A percentile compares a stretch with the other conserved stretches of the same genome.
phyloP scores from a whole-genome alignment of 2,113 vertebrate species.

The Mastomys coucha region DNA sequence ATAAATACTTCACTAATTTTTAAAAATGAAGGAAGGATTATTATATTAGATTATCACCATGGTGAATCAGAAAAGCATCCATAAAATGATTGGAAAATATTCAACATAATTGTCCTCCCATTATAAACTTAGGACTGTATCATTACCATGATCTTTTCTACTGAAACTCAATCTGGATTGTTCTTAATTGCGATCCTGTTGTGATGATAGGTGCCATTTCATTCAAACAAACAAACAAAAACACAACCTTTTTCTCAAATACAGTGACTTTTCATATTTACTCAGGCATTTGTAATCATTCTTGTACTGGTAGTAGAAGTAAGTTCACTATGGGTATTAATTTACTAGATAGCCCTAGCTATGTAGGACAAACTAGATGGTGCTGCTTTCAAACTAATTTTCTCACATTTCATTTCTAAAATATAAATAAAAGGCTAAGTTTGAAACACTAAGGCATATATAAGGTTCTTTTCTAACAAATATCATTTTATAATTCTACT shows the following conservation, averaged over 20 bases:
- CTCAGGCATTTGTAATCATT: background rate
- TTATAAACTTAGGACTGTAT: background rate
- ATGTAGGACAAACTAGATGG: background rate
- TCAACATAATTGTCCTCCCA: background rate
- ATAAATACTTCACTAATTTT: background rate
- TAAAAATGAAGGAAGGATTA: background rate
- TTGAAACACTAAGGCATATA: background rate
- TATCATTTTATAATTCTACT: background rate
- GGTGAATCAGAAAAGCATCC: background rate
- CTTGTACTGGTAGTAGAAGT: background rate
- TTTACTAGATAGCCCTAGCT: background rate
- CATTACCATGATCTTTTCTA: background rate
- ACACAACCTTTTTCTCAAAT: background rate
- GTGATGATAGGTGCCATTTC: background rate
- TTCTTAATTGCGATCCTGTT: background rate
- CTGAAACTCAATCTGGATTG: background rate
- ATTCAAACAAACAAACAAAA: background rate
- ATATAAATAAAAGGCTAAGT: background rate
- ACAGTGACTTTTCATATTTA: background rate
- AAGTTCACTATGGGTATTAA: background rate
- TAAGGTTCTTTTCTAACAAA: background rate
- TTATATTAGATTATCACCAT: background rate
- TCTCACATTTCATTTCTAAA: background rate
- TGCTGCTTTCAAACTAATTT: background rate
- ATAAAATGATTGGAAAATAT: background rate